A percentile compares a stretch with the other conserved stretches of the same genome.
Conservation (phyloP, 1,140 invertebrate genomes). For the Aphidius gifuensis region DNA sequence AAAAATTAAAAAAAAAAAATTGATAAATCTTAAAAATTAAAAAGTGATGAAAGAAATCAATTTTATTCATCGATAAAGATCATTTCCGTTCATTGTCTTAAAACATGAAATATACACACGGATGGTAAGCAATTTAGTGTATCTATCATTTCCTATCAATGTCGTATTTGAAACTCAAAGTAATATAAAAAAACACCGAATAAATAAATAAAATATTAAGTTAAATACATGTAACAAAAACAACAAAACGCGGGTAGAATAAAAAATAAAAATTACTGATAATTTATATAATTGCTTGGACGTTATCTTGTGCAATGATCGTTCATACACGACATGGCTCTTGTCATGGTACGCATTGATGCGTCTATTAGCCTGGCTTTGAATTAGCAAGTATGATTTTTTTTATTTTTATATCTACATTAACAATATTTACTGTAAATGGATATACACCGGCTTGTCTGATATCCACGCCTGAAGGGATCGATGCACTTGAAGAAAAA, state of each 20-base stretch:
- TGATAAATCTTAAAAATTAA: too few relatives aligned
- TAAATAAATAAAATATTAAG: background rate
- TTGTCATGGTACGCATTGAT: slow-evolving; percentile 44
- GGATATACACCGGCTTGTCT: background rate
- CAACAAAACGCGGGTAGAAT: background rate
- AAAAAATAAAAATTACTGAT: slow-evolving; percentile 37
- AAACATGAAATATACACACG: too few relatives aligned
- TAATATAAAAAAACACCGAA: too few relatives aligned
- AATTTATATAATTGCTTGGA: slow-evolving; percentile 45
- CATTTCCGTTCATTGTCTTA: too few relatives aligned
- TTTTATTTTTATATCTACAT: slow-evolving; percentile 1
- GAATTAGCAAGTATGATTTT: slow-evolving; percentile 49
- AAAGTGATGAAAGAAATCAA: too few relatives aligned
- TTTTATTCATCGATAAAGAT: too few relatives aligned
- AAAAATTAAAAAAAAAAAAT: too few relatives aligned
- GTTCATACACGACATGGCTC: slow-evolving; percentile 27
- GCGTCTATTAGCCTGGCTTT: slow-evolving; percentile 41
- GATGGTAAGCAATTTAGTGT: too few relatives aligned
- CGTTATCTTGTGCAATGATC: slow-evolving; percentile 29
- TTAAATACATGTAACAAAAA: background rate
- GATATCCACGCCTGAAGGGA: background rate
- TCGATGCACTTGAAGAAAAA: background rate
- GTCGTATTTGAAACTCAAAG: background rate
- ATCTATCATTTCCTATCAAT: slow-evolving; percentile 5
- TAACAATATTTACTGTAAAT: slow-evolving; percentile 1